Conservation (phyloP, 2,113 vertebrate species). For the Vulpes vulpes region DNA sequence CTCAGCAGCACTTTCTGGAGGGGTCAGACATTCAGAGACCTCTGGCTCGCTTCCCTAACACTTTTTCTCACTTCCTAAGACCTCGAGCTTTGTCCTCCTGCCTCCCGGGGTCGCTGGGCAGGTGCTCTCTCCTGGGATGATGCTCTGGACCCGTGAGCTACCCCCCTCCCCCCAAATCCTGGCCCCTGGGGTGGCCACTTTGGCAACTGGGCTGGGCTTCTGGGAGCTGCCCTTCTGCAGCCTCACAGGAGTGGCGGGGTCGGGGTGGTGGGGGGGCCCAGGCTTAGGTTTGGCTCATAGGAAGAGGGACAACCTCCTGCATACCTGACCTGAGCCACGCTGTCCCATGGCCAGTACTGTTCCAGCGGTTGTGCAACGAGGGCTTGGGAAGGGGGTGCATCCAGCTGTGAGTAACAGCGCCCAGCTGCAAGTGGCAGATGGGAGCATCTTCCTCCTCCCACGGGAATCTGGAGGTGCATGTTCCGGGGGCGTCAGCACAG, state of each 20-base stretch:
- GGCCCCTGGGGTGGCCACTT: background rate
- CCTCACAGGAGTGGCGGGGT: background rate
- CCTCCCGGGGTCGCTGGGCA: background rate
- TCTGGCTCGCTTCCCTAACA: background rate
- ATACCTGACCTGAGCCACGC: rapidly evolving
- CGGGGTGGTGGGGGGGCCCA: background rate
- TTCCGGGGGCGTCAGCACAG: background rate
- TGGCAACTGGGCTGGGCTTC: rapidly evolving
- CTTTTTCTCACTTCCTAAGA: background rate
- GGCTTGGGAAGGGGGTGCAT: background rate
- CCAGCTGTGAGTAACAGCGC: background rate
- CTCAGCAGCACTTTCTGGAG: slow-evolving; percentile 10
- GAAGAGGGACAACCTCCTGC: rapidly evolving
- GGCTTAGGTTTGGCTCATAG: background rate
- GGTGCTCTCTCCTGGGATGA: rapidly evolving
- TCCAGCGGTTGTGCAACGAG: background rate
- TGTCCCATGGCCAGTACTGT: rapidly evolving
- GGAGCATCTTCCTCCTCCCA: background rate
- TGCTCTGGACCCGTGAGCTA: background rate
- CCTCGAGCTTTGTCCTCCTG: rapidly evolving
- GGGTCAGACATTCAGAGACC: background rate
- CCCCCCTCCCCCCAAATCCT: background rate
- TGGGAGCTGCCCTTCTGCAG: background rate
- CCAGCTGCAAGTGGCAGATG: background rate
- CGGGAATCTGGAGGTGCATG: background rate